phyloP scores from a whole-genome alignment of 2,113 vertebrate genomes.

The Oryzias melastigma region DNA sequence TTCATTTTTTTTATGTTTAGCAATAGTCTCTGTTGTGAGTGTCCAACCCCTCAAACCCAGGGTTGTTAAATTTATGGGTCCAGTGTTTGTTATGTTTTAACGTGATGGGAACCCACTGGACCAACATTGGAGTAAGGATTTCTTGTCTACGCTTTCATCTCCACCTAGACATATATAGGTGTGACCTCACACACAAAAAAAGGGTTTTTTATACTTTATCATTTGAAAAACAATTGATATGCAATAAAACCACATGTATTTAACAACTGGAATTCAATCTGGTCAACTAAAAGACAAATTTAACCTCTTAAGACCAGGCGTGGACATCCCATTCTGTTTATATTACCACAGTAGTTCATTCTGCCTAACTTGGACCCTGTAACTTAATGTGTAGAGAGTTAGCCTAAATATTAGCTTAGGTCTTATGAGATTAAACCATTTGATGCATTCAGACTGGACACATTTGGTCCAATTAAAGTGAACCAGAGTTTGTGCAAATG shows the following conservation, averaged over 20 bases:
- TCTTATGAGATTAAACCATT: no score
- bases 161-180: neutral
- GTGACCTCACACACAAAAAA: neutral
- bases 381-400: no score
- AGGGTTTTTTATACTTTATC: slow-evolving; percentile 3
- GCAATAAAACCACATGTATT: neutral
- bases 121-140: slow-evolving; percentile 1
- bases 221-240: neutral
- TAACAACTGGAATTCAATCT: neutral
- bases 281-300: neutral
- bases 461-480: no score
- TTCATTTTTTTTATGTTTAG: slow-evolving; percentile 31
- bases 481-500: no score
- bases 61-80: slow-evolving; percentile 33
- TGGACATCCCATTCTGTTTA: no score
- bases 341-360: no score
- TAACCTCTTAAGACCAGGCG: no score
- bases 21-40: neutral
- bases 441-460: no score
- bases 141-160: no score
- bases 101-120: slow-evolving; percentile 6
- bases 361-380: no score
- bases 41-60: slow-evolving; percentile 31
- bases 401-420: no score
- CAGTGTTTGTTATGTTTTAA: neutral